These are phyloP conservation scores for Umimayanthus kanabou DNA, from an alignment of 92 coral and sea anemone genomes.

Conservation along the genomic window DNA sequence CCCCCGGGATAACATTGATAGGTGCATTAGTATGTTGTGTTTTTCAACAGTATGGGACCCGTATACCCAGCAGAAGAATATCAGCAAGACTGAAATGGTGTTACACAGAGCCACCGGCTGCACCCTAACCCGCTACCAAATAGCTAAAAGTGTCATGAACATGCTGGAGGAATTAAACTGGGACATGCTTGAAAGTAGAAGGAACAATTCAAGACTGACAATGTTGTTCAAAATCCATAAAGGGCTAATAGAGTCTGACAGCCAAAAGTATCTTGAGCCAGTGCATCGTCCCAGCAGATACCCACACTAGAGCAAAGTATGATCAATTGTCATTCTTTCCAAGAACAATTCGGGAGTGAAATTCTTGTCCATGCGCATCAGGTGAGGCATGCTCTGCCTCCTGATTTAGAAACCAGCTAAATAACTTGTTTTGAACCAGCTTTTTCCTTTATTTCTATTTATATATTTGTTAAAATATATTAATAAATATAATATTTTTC, in stretches of 20 bases:
- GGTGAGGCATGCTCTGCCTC: no score
- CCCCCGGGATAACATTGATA: no score
- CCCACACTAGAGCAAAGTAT: neutral
- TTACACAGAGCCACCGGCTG: constrained; percentile 1
- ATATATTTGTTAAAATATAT: no score
- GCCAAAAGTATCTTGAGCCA: neutral
- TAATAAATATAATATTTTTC: no score
- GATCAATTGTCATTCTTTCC: no score
- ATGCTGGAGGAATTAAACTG: constrained; percentile 17
- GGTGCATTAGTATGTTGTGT: no score
- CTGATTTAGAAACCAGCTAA: no score
- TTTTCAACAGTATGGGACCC: constrained; percentile 9
- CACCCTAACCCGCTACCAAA: constrained; percentile 2
- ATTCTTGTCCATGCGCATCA: no score
- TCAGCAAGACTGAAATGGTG: neutral
- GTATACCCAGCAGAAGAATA: constrained; percentile 15
- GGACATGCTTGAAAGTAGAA: neutral
- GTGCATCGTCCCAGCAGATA: neutral
- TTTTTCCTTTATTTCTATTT: no score
- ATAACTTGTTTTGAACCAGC: no score
- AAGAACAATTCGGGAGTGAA: no score
- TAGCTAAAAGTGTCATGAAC: neutral
- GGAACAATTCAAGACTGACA: neutral
- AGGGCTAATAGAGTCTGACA: neutral
- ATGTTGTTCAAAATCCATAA: constrained; percentile 20